A percentile compares a stretch with the other conserved stretches of the same genome.
Conservation (phyloP, 2,113 vertebrate genomes). For the Phycodurus eques region DNA sequence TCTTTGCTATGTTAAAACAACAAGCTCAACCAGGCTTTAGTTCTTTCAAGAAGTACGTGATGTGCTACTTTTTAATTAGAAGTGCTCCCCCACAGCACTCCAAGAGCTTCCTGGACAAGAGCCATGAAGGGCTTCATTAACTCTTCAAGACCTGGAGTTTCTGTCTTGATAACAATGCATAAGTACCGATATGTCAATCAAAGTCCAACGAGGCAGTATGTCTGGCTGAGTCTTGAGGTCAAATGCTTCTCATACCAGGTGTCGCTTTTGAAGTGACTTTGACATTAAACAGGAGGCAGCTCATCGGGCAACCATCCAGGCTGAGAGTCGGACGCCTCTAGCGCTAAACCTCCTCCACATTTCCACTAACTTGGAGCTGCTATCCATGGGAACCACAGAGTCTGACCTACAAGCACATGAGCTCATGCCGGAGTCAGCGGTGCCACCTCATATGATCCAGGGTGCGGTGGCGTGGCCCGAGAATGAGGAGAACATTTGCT, state of each 20-base stretch:
- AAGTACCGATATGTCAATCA: slow-evolving; percentile 55
- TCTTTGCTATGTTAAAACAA: slow-evolving; percentile 16
- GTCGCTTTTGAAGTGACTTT: slow-evolving; percentile 64
- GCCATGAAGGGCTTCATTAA: slow-evolving; percentile 1
- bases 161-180: slow-evolving; percentile 25
- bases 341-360: slow-evolving; percentile 41
- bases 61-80: slow-evolving; percentile 8
- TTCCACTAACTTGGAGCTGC: slow-evolving; percentile 28
- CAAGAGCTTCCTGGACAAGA: not conserved
- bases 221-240: slow-evolving; percentile 65
- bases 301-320: slow-evolving; percentile 57
- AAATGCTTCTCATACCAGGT: slow-evolving; percentile 63
- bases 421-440: slow-evolving; percentile 33
- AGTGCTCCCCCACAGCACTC: slow-evolving; percentile 14
- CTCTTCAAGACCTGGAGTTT: not conserved
- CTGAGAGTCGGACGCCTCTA: slow-evolving; percentile 24
- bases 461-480: slow-evolving; percentile 28
- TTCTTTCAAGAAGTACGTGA: slow-evolving; percentile 6
- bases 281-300: slow-evolving; percentile 68
- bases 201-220: slow-evolving; percentile 53
- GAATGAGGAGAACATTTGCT: slow-evolving; percentile 53
- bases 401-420: slow-evolving; percentile 35
- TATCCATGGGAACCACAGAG: slow-evolving; percentile 14
- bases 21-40: slow-evolving; percentile 5
- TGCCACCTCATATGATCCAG: slow-evolving; percentile 53